Evolutionary conservation across 1,140 invertebrate species (phyloP), one percentile per base, ranked within the genome.

Genomic region (Camponotus floridanus): DNA sequence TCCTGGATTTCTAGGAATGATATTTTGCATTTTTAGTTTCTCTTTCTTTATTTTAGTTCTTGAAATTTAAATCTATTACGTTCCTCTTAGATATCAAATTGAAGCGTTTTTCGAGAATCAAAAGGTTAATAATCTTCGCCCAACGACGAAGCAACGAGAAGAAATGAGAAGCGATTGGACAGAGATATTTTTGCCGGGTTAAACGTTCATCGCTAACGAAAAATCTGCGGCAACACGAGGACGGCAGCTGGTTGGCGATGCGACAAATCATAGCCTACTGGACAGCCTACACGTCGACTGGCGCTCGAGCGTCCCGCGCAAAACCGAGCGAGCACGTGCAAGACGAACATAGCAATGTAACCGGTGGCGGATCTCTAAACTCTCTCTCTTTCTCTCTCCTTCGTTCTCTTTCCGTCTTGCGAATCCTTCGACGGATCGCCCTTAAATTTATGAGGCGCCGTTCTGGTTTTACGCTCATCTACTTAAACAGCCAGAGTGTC

Each of bases 181-280:
- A 42, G 64, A 90, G 76, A 84, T 83, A 90, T 90, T 90, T 88
- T 86, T 86, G 81, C 65, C 65, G 42, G 78, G 76, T 36, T 76
- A 74, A 85, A 84, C 65, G 76, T 86, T 85, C 71, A 78, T 87
- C 86, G 81, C 18, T 51, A 33, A 59, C 31, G 79, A 45, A 89
- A 90, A 85, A 80, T 68, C 83, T 21, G 76, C 36, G 78, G 55
- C 85, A 90, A 88, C 85, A 92, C 88, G 90, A 90, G 87, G 85
- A 88, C 85, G 87, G 88, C 93, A 94, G 92, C 92, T 93, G 93
- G 93, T 74, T 78, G 85, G 87, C 90, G 90, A 86, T 88, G 87
- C 92, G 88, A 94, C 92, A 93, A 93, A 94, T 94, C 93, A 93
- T 93, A 92, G 86, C 21, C 83, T 89, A 84, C 61, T 48, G 87